Evolutionary conservation across 1,140 invertebrate species (phyloP), one percentile per base, ranked within the genome.

Genomic region (Eciton burchellii): DNA sequence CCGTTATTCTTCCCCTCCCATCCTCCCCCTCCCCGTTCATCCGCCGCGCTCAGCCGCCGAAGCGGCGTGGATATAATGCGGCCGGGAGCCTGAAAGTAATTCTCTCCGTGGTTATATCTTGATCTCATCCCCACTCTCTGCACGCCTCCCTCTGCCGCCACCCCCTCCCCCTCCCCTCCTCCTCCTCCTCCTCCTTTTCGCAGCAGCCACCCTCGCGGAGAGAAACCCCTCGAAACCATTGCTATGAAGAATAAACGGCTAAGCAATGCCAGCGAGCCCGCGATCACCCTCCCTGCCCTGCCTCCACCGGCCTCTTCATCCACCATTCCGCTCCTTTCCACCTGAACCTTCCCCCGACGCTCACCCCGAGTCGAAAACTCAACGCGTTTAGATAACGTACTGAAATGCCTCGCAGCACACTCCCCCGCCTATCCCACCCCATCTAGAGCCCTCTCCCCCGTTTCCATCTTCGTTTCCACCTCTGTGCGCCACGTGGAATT

Each of bases 81-180:
- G 84, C 89, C 87, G 63, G 86, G 87, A 90, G 86, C 86, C 88
- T 90, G 87, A 89, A 83, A 92, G 90, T 91, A 92, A 92, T 92
- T 92, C 89, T 91, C 89, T 89, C 84, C 83, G 86, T 89, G 90
- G 91, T 93, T 93, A 92, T 92, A 93, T 93, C 91, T 93, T 91
- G 89, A 93, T 93, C 91, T 91, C 87, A 83, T 43, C 49, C 56
- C 24, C 49, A 62, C 35, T 52, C 52, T 59, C 81, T 60, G 35
- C 47, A 60, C 47, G 41, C 29, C 57, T 70, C 41, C 68, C 56
- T 63, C 65, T 56, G 57, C 66, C n/a, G 16, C 54, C 54, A 43
- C 54, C 68, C 41, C 35, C 35, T 35, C 35, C 54, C 41, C 54
- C 68, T 49, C 68, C 49, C 29, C 47, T 43, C n/a, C 54, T 49